phyloP scores from a whole-genome alignment of 2,113 vertebrate species.

The Lanius collurio region DNA sequence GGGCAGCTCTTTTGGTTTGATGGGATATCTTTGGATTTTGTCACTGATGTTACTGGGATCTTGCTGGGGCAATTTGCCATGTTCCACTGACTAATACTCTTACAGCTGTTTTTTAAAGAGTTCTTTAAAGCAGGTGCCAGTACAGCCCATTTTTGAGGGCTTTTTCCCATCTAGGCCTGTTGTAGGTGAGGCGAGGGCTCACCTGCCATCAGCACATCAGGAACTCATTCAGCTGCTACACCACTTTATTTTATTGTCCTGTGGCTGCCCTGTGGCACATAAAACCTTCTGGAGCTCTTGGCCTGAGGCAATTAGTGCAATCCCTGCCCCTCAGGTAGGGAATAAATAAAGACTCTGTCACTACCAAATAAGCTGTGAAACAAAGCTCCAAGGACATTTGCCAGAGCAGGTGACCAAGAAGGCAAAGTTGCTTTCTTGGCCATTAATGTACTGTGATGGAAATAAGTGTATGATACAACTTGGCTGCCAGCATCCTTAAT shows the following conservation, averaged over 20 bases:
- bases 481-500: conserved; percentile 72
- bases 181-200: background rate
- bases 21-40: background rate
- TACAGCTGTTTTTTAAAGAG: background rate
- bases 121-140: conserved; percentile 20
- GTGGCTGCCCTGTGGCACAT: background rate
- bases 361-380: conserved; percentile 53
- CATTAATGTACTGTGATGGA: conserved; percentile 36
- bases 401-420: conserved; percentile 60
- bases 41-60: background rate
- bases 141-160: background rate
- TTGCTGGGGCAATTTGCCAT: background rate
- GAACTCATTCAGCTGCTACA: conserved; percentile 6
- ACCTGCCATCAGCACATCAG: conserved; percentile 27
- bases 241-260: conserved; percentile 12
- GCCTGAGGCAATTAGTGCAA: conserved; percentile 38
- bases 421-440: conserved; percentile 24
- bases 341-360: conserved; percentile 54
- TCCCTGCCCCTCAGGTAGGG: conserved; percentile 31
- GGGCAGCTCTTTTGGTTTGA: background rate
- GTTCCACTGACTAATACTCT: conserved; percentile 34
- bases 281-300: background rate
- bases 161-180: background rate
- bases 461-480: conserved; percentile 51
- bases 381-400: conserved; percentile 32